A percentile compares a stretch with the other conserved stretches of the same genome.
phyloP scores from a whole-genome alignment of 2,888 invertebrate species.

The Oscheius sp. region DNA sequence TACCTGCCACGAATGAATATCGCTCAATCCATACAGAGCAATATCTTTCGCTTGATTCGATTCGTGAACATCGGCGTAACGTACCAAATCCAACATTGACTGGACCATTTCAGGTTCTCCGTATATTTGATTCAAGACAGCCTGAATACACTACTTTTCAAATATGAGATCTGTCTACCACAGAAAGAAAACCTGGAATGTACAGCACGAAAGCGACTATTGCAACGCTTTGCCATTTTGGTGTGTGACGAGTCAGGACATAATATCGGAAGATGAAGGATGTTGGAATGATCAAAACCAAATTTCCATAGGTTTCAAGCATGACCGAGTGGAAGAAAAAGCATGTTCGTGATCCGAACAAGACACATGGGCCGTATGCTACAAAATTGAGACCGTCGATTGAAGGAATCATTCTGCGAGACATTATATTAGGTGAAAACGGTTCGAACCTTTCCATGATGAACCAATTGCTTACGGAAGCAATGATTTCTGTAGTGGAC shows the following conservation, averaged over 20 bases:
- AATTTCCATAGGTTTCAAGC: slow-evolving; percentile 19
- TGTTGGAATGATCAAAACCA: background rate
- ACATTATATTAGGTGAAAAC: background rate
- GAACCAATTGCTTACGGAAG: background rate
- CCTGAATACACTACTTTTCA: background rate
- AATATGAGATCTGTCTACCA: background rate
- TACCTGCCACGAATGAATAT: slow-evolving; percentile 16
- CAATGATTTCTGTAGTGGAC: background rate
- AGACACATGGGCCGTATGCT: slow-evolving; percentile 13
- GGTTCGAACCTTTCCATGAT: slow-evolving; percentile 11
- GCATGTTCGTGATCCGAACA: background rate
- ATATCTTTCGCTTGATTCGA: background rate
- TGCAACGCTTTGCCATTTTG: background rate
- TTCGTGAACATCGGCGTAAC: background rate
- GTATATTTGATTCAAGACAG: background rate
- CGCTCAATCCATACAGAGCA: background rate
- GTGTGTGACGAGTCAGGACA: background rate
- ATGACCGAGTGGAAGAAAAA: slow-evolving; percentile 11
- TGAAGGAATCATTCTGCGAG: slow-evolving; percentile 8
- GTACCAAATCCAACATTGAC: background rate
- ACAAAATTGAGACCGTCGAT: slow-evolving; percentile 3
- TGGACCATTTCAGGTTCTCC: background rate
- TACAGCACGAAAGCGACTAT: background rate
- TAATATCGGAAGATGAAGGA: slow-evolving; percentile 16
- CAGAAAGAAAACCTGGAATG: background rate